Evolutionary conservation across 2,888 invertebrate species (phyloP).

Genomic region (Salticus scenicus): DNA sequence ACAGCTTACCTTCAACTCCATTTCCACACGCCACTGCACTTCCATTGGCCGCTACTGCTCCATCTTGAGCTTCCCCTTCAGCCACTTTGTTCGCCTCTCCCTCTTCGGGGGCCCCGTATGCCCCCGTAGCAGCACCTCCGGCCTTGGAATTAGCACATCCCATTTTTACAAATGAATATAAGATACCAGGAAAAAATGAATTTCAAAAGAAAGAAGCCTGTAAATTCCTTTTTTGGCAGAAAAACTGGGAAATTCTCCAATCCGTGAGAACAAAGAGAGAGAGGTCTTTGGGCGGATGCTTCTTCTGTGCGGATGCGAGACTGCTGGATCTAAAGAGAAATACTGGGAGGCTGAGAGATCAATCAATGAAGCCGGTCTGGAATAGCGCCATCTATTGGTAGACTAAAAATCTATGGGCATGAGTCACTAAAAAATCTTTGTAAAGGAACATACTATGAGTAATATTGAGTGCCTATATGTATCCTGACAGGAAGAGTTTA

Average conservation of each 20-base stretch:
- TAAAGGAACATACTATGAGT: neutral
- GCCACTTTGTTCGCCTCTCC: constrained; percentile 48
- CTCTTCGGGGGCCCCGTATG: constrained; percentile 44
- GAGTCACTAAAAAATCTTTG: neutral
- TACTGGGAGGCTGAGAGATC: neutral
- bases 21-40: constrained; percentile 57
- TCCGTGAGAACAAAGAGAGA: neutral
- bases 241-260: neutral
- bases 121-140: constrained; percentile 50
- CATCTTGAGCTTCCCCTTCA: constrained; percentile 60
- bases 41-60: constrained; percentile 55
- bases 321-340: neutral
- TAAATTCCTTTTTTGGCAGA: neutral
- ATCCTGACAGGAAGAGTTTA: too few species aligned
- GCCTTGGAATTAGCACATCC: constrained; percentile 64
- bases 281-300: constrained; percentile 5
- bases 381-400: neutral
- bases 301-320: neutral
- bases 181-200: neutral
- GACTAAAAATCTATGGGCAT: neutral
- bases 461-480: too few species aligned
- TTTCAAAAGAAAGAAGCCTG: too few species aligned
- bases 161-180: constrained; percentile 17
- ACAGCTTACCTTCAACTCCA: constrained; percentile 37
- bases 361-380: neutral